Conservation (phyloP, 2,888 invertebrate genomes). For the Merodon equestris region DNA sequence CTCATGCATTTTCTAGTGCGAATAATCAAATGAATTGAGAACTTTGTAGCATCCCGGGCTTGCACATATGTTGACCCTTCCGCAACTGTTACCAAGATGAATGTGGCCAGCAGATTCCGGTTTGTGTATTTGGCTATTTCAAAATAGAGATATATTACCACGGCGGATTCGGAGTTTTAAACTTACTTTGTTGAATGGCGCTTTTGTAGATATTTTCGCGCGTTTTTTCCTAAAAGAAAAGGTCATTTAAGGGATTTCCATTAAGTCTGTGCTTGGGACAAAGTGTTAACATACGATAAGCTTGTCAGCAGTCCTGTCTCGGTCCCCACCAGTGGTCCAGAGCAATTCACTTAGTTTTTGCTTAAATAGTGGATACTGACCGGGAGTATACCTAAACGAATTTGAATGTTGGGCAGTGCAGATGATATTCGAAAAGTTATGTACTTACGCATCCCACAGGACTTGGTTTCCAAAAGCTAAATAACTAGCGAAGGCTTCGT, state of each 20-base stretch:
- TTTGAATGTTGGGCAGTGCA: too few species aligned
- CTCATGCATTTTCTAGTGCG: slow-evolving; percentile 75
- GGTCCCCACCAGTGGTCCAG: slow-evolving; percentile 4
- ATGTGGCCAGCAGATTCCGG: slow-evolving; percentile 72
- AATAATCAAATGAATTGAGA: slow-evolving; percentile 75
- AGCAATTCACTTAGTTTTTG: slow-evolving; percentile 39
- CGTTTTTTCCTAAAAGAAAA: slow-evolving; percentile 69
- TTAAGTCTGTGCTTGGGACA: neutral
- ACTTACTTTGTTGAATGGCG: slow-evolving; percentile 76
- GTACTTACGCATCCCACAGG: slow-evolving; percentile 74
- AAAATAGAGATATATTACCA: too few species aligned
- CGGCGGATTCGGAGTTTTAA: too few species aligned
- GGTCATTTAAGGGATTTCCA: neutral
- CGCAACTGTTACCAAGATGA: slow-evolving; percentile 75
- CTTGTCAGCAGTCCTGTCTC: neutral
- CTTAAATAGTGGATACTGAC: slow-evolving; percentile 24
- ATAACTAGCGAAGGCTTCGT: slow-evolving; percentile 73
- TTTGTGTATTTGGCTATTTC: slow-evolving; percentile 77
- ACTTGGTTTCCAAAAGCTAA: slow-evolving; percentile 70
- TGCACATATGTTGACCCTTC: slow-evolving; percentile 54
- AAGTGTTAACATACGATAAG: neutral
- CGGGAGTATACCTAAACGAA: slow-evolving; percentile 33
- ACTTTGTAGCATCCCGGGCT: slow-evolving; percentile 67
- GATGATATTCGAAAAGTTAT: too few species aligned
- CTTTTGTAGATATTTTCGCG: slow-evolving; percentile 71